These are phyloP conservation scores for Philopedon plagiatum DNA, from an alignment of 2,888 invertebrate genomes.

Conservation along the genomic window DNA sequence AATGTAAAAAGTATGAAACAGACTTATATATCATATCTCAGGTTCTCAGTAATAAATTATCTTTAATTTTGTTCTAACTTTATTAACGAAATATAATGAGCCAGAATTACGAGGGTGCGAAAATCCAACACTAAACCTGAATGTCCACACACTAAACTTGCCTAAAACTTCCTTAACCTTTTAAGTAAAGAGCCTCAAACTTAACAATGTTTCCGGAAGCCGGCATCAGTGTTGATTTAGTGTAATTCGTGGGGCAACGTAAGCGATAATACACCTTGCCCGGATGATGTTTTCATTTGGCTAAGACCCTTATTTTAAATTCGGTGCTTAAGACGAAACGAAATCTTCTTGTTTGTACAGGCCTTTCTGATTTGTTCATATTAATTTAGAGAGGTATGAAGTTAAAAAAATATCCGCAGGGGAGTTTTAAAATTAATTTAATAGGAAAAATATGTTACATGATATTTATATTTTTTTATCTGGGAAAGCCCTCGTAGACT, in stretches of 20 bases:
- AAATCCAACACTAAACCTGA: conserved; percentile 16
- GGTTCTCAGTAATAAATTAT: too few relatives aligned
- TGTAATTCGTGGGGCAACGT: conserved; percentile 38
- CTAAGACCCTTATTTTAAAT: conserved; percentile 41
- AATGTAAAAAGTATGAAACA: too few relatives aligned
- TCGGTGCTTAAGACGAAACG: conserved; percentile 25
- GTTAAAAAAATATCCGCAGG: background rate
- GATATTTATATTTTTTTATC: too few relatives aligned
- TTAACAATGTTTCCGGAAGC: conserved; percentile 35
- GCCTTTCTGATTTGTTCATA: conserved; percentile 31
- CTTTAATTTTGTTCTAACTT: too few relatives aligned
- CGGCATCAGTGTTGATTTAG: conserved; percentile 36
- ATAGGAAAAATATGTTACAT: too few relatives aligned
- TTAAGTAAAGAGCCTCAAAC: conserved; percentile 38
- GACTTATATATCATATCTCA: too few relatives aligned
- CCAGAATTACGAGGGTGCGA: background rate
- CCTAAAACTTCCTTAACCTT: conserved; percentile 25
- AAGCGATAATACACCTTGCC: conserved; percentile 43
- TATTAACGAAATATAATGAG: too few relatives aligned
- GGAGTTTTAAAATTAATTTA: background rate
- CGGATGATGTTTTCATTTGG: conserved; percentile 45
- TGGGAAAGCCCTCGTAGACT: too few relatives aligned
- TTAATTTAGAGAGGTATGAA: conserved; percentile 23
- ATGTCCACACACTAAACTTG: conserved; percentile 30
- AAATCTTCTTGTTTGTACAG: conserved; percentile 25